phyloP scores from a whole-genome alignment of 2,797 vertebrate genomes.

The Merluccius polli region DNA sequence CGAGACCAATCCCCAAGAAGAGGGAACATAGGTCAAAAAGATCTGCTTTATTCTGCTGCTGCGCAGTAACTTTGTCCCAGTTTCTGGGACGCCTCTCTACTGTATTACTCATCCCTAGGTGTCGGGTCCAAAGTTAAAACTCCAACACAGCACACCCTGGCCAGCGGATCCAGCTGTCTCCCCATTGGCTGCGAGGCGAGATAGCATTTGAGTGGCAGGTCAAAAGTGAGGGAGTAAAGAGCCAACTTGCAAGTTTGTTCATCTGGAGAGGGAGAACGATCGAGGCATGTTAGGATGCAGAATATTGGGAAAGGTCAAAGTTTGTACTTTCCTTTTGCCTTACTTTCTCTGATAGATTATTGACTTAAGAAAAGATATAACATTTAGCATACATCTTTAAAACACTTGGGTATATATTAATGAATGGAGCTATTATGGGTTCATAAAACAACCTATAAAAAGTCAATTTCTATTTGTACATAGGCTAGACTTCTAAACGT shows the following conservation, averaged over 20 bases:
- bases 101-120: constrained; percentile 51
- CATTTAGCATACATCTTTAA: constrained; percentile 41
- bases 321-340: constrained; percentile 32
- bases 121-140: constrained; percentile 75
- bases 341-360: constrained; percentile 39
- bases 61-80: constrained; percentile 23
- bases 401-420: neutral
- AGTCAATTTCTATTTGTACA: neutral
- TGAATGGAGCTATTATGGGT: neutral
- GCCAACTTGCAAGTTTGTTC: constrained; percentile 22
- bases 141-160: constrained; percentile 74
- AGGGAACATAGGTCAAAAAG: constrained; percentile 29
- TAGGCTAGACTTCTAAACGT: neutral
- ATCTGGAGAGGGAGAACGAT: constrained; percentile 32
- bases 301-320: constrained; percentile 51
- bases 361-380: constrained; percentile 46
- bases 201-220: constrained; percentile 48
- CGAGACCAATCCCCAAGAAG: constrained; percentile 24
- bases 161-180: constrained; percentile 22
- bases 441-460: neutral
- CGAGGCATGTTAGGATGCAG: constrained; percentile 28
- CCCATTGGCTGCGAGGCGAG: constrained; percentile 55
- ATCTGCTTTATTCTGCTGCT: constrained; percentile 29
- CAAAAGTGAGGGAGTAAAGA: constrained; percentile 26
- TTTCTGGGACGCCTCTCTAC: constrained; percentile 31